Percentiles rank a stretch among this genome's conserved stretches.
Evolutionary conservation across 2,113 vertebrate genomes (phyloP).

Genomic region (Climacteris rufus): DNA sequence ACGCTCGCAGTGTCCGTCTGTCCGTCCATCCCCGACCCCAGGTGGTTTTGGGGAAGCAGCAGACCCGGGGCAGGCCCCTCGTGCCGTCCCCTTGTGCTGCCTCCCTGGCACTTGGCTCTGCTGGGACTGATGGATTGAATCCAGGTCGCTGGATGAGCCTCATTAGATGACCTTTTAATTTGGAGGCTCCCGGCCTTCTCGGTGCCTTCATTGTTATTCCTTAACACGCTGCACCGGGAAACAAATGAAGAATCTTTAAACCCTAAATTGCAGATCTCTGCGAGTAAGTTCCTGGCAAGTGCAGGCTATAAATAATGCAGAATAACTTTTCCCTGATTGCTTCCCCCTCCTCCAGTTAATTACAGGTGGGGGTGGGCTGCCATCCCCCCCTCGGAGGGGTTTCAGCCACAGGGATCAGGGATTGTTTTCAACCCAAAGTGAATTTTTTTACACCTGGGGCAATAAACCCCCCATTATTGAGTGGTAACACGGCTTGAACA

Average conservation of each 20-base stretch:
- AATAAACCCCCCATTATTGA: background rate
- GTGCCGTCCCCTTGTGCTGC: rapidly evolving
- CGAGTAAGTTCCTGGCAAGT: constrained; percentile 57
- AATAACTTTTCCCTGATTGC: constrained; percentile 61
- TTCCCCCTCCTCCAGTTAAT: constrained; percentile 42
- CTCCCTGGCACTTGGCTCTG: background rate
- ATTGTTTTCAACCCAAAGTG: background rate
- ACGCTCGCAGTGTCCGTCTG: rapidly evolving
- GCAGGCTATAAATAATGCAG: constrained; percentile 58
- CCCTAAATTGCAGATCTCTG: constrained; percentile 54
- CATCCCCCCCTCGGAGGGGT: background rate
- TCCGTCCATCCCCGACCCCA: rapidly evolving
- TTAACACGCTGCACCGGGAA: background rate
- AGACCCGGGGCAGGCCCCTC: background rate
- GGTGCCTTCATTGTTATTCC: constrained; percentile 50
- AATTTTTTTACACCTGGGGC: background rate
- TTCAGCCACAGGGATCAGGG: background rate
- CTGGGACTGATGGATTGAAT: background rate
- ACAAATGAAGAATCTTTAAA: constrained; percentile 59
- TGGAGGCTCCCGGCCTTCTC: background rate
- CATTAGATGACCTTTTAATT: constrained; percentile 1
- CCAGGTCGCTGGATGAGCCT: background rate
- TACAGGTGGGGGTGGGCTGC: background rate
- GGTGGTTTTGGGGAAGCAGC: background rate
- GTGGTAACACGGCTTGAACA: background rate